Base-by-base conservation (phyloP, 2,888 invertebrate genomes). In the Tillus elongatus region DNA sequence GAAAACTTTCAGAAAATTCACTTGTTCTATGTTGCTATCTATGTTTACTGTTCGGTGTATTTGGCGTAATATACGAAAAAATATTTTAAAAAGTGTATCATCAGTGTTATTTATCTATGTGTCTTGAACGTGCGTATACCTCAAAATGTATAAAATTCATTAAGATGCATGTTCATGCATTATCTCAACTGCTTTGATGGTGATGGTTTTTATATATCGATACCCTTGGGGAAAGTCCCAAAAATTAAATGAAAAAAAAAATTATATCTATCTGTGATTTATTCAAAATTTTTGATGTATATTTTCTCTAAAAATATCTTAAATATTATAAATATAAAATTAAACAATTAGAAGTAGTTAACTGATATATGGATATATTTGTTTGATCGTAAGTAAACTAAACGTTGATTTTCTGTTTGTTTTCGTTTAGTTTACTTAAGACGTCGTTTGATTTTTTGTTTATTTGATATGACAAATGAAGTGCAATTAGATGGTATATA, bases 401-500 rank as follows among this genome's bases (percentile, higher is more conserved):
- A 28, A 40, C 40, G 40, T 33, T 24, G n/a, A n/a, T 8, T 9
- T 28, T 15, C 19, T 30, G 40, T 33, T 37, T 37, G 24, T 30
- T 40, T 19, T n/a, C 37, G 37, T 31, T 12, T 34, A 37, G 37
- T 40, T 40, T 37, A 32, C 37, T 35, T 8, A 6, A 8, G 24
- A 19, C n/a, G 6, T 6, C 6, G 30, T 13, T 27, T 35, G 36
- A 37, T 49, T 37, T 43, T 39, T 43, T 58, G 61, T 61, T 57
- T 62, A 64, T 62, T 62, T 63, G 60, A 63, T 66, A 64, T 67
- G 67, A 69, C 66, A 68, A n/a, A 67, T 64, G 68, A 74, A 73
- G 73, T 73, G 73, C 73, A 73, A 74, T 74, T 73, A 74, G 72
- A 70, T 70, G 68, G 67, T 71, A 69, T 71, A 69, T 65, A 65